These are phyloP conservation scores for Eueremaeus valkanovi DNA, from an alignment of 2,888 invertebrate species.

Conservation along the genomic window DNA sequence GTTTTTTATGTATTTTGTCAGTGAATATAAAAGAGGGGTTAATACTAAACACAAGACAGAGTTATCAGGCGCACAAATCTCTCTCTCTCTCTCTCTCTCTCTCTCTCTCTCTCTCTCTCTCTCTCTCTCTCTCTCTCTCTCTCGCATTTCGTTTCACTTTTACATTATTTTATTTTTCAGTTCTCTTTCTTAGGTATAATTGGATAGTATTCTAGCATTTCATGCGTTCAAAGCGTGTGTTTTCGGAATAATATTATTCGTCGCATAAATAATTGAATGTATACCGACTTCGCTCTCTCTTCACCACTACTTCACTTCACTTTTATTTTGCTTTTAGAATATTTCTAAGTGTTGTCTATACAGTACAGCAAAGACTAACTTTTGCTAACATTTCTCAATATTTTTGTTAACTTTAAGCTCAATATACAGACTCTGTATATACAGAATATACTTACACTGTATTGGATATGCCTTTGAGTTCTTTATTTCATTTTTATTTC, in stretches of 20 bases:
- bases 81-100: too few relatives aligned
- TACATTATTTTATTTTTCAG: conserved; percentile 3
- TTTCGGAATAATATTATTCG: conserved; percentile 4
- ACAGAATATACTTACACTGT: neutral
- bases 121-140: conserved; percentile 28
- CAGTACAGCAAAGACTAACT: too few relatives aligned
- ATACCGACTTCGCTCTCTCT: neutral
- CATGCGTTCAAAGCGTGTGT: neutral
- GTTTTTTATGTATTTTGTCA: too few relatives aligned
- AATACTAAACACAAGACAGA: too few relatives aligned
- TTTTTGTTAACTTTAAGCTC: neutral
- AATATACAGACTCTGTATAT: neutral
- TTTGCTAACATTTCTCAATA: too few relatives aligned
- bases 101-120: conserved; percentile 20
- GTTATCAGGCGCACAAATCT: too few relatives aligned
- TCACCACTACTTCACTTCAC: conserved; percentile 14
- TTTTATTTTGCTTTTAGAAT: neutral
- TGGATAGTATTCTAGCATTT: neutral
- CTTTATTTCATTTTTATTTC: conserved; percentile 20
- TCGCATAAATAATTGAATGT: conserved; percentile 29
- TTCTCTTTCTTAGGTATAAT: conserved; percentile 6
- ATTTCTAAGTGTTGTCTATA: neutral
- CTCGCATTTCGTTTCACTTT: neutral
- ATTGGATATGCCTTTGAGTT: conserved; percentile 23
- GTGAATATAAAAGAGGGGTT: too few relatives aligned